Base-by-base conservation (phyloP, 1,140 invertebrate species). In the Penaeus japonicus region DNA sequence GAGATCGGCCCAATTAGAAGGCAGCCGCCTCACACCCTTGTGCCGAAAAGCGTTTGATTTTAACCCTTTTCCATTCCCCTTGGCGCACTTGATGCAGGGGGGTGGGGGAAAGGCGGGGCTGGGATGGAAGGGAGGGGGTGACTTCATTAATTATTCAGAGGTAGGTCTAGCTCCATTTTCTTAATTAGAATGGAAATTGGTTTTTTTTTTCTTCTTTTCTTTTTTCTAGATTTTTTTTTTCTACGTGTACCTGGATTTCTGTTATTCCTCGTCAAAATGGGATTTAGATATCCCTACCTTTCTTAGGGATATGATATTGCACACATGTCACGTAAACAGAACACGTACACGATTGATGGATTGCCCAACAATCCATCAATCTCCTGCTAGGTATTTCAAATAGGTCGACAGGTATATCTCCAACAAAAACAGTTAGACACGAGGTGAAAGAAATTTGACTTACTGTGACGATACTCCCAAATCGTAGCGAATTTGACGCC, bases 21-120 rank as follows among this genome's bases (percentile, higher is more conserved):
- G 20, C 84, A n/a, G 62, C 5, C 59, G 27, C 65, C 35, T 73
- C 70, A 70, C 84, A 70, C 47, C 53, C 84, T 70, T 59, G 24
- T 82, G 59, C 81, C 84, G 84, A 84, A 30, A 65, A 77, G 84
- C 84, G 84, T 85, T 85, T 85, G 84, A 85, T 85, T 85, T 85
- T 85, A 85, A 85, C 84, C 84, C 65, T 54, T 77, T 57, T 47
- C 53, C 65, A 75, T 75, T 77, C 55, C 70, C 84, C 65, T 75
- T 85, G 47, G 47, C 55, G 18, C 80, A 57, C 80, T 82, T 30
- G 80, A 82, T 82, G 80, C 54, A 62, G 54, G 80, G 57, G 30
- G 32, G 80, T 55, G n/a, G 65, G 32, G 65, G n/a, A 30, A 27
- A 30, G 30, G 53, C 47, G 4, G 47, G 78, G 0, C 17, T 24